These are phyloP conservation scores for Rhyacichthys aspro DNA, from an alignment of 2,797 vertebrate genomes.

Conservation along the genomic window DNA sequence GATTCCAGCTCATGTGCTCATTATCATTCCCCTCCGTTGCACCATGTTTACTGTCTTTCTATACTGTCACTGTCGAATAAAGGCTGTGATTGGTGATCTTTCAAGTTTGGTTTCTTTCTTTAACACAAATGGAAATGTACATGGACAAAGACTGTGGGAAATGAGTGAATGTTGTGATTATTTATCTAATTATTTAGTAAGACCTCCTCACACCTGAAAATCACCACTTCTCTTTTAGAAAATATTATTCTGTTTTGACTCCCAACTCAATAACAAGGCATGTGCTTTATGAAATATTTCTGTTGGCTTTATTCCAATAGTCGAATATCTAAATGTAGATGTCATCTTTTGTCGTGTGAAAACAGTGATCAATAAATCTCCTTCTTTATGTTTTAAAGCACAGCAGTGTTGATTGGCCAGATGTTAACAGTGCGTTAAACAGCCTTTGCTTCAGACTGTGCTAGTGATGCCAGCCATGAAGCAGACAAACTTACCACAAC, in stretches of 20 bases:
- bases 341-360: constrained; percentile 13
- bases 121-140: too few relatives aligned
- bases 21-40: too few relatives aligned
- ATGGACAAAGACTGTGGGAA: too few relatives aligned
- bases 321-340: constrained; percentile 6
- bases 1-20: too few relatives aligned
- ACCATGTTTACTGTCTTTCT: too few relatives aligned
- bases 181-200: too few relatives aligned
- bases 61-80: too few relatives aligned
- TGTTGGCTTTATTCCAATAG: background rate
- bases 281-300: background rate
- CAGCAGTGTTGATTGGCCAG: constrained; percentile 44
- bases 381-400: constrained; percentile 2
- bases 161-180: too few relatives aligned
- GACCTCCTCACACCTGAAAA: background rate
- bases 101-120: too few relatives aligned
- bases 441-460: constrained; percentile 36
- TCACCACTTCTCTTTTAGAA: background rate
- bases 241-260: background rate
- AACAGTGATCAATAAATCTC: constrained; percentile 18
- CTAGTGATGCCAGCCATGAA: constrained; percentile 15
- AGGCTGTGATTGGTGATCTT: too few relatives aligned
- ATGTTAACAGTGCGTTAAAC: constrained; percentile 36
- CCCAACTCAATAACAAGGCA: background rate
- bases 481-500: constrained; percentile 28